Conservation (phyloP, 1,140 invertebrate species). For the Nasonia longicornis region DNA sequence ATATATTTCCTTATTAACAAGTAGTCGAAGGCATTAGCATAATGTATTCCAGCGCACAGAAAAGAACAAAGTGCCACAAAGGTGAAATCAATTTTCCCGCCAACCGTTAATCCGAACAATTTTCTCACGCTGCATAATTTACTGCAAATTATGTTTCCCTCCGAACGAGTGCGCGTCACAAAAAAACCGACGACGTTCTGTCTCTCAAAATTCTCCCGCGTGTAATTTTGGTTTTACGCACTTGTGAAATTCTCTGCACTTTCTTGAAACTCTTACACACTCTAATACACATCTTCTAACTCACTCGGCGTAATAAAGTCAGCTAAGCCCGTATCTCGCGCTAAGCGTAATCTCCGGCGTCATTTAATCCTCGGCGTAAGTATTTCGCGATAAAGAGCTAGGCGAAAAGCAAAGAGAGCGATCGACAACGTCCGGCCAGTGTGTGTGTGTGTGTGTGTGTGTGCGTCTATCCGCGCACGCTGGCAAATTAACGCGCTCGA, state of each 20-base stretch:
- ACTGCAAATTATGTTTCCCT: slow-evolving; percentile 22
- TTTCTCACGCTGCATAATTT: slow-evolving; percentile 28
- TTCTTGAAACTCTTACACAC: neutral
- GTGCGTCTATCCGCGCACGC: neutral
- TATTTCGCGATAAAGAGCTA: slow-evolving; percentile 13
- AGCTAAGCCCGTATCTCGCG: neutral
- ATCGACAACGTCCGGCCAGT: slow-evolving; percentile 24
- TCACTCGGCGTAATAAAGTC: slow-evolving; percentile 2
- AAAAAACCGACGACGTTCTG: neutral
- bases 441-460: neutral
- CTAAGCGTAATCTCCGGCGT: neutral
- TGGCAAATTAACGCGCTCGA: slow-evolving; percentile 31
- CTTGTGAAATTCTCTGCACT: neutral
- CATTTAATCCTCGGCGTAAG: slow-evolving; percentile 12
- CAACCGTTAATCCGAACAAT: slow-evolving; percentile 7
- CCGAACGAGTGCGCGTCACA: neutral
- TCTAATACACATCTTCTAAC: neutral
- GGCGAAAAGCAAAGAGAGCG: neutral
- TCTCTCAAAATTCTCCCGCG: neutral
- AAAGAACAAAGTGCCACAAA: slow-evolving; percentile 6
- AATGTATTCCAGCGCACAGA: neutral
- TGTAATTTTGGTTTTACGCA: neutral
- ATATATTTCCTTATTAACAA: neutral
- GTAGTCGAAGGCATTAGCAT: neutral
- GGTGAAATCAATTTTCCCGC: slow-evolving; percentile 21